Evolutionary conservation across 2,113 vertebrate genomes (phyloP).

Genomic region (Ariopsis seemanni): DNA sequence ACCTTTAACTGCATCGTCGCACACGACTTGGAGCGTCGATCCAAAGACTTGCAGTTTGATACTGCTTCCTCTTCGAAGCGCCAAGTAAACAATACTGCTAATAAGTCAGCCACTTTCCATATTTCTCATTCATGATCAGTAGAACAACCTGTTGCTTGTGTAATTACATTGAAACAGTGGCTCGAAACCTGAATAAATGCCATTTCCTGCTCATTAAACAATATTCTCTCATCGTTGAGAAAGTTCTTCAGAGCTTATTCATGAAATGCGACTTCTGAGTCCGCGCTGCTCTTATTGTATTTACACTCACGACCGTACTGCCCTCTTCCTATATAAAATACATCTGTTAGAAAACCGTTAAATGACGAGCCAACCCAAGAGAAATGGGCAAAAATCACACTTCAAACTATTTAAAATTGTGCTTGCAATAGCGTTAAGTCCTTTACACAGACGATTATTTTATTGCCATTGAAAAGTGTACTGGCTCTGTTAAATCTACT

Average conservation of each 20-base stretch:
- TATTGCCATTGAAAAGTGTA: conserved; percentile 11
- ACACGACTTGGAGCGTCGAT: not conserved
- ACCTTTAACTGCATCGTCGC: conserved; percentile 22
- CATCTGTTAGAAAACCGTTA: conserved; percentile 4
- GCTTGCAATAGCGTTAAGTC: not conserved
- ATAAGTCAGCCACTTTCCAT: not conserved
- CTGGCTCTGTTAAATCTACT: not conserved
- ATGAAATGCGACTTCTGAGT: not conserved
- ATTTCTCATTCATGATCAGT: not conserved
- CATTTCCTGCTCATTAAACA: not conserved
- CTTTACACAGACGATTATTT: not conserved
- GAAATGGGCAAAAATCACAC: not conserved
- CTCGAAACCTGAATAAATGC: conserved; percentile 3
- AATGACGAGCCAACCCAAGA: not conserved
- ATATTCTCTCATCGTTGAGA: not conserved
- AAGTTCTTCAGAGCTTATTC: not conserved
- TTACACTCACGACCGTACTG: not conserved
- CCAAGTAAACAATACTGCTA: not conserved
- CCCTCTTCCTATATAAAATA: conserved; percentile 8
- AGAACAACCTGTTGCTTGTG: not conserved
- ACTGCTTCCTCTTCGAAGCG: not conserved
- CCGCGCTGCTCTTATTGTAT: not conserved
- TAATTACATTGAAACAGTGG: not conserved
- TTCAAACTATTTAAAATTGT: conserved; percentile 9
- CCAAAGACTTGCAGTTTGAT: not conserved